Percentiles rank a stretch among this genome's conserved stretches.
Conservation (phyloP, 2,113 vertebrate genomes). For the Pollimyrus isidori region DNA sequence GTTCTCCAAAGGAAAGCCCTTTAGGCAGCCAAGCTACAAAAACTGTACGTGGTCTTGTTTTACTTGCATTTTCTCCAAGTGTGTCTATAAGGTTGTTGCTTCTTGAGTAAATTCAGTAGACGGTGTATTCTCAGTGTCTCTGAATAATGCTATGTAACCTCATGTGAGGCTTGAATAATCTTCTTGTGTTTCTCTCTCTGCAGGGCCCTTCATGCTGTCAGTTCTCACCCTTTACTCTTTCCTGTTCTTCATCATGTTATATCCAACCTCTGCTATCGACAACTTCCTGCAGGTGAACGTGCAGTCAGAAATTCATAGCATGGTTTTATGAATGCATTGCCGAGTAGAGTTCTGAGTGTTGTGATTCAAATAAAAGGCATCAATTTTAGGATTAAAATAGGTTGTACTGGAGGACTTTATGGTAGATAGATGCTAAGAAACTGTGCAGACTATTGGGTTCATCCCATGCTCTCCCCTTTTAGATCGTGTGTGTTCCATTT, state of each 20-base stretch:
- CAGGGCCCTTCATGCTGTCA: conserved; percentile 64
- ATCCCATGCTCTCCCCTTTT: conserved; percentile 29
- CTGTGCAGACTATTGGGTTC: neutral
- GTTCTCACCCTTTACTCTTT: conserved; percentile 49
- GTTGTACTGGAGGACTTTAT: neutral
- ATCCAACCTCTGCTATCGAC: conserved; percentile 67
- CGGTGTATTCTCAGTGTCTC: neutral
- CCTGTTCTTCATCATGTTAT: conserved; percentile 80
- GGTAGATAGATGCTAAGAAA: neutral
- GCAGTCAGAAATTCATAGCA: neutral
- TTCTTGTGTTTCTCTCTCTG: conserved; percentile 6
- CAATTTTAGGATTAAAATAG: neutral
- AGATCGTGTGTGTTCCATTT: conserved; percentile 86
- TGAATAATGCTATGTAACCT: neutral
- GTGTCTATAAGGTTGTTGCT: neutral
- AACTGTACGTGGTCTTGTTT: conserved; percentile 69
- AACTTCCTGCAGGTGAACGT: conserved; percentile 71
- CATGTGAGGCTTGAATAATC: neutral
- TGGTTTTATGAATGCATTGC: neutral
- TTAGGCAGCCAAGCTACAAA: conserved; percentile 92
- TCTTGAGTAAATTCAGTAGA: neutral
- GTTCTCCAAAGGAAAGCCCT: conserved; percentile 97
- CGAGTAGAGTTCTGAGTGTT: neutral
- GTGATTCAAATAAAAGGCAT: neutral
- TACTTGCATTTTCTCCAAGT: neutral